These are phyloP conservation scores for Hirtodrosophila cameraria DNA, from an alignment of 2,888 invertebrate species.

Conservation along the genomic window DNA sequence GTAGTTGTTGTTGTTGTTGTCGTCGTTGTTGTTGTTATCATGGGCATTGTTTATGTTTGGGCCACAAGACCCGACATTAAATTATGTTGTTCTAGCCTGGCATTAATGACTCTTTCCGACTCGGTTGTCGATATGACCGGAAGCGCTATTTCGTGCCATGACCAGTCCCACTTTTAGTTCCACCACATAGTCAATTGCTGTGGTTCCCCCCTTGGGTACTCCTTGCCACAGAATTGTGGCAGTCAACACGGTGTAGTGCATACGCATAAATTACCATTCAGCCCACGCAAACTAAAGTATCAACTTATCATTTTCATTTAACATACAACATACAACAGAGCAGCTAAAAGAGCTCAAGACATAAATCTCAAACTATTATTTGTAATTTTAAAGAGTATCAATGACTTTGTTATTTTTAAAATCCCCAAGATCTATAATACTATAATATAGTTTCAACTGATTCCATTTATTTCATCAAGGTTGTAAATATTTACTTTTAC, in stretches of 20 bases:
- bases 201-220: background rate
- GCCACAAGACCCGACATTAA: conserved; percentile 55
- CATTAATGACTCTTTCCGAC: conserved; percentile 56
- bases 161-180: background rate
- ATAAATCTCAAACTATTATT: background rate
- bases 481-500: background rate
- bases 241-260: conserved; percentile 28
- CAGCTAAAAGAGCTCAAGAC: conserved; percentile 4
- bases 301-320: background rate
- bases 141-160: conserved; percentile 44
- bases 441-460: too few relatives aligned
- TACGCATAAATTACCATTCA: conserved; percentile 52
- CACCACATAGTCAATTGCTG: background rate
- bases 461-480: background rate
- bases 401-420: too few relatives aligned
- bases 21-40: conserved; percentile 35
- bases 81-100: conserved; percentile 71
- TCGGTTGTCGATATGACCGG: conserved; percentile 58
- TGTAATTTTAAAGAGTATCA: too few relatives aligned
- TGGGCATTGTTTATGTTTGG: conserved; percentile 63
- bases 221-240: conserved; percentile 11
- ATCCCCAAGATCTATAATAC: too few relatives aligned
- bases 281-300: conserved; percentile 15
- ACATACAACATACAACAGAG: too few relatives aligned
- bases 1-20: conserved; percentile 17